Evolutionary conservation across 2,113 vertebrate genomes (phyloP).

Genomic region (Phylloscopus whistleri): DNA sequence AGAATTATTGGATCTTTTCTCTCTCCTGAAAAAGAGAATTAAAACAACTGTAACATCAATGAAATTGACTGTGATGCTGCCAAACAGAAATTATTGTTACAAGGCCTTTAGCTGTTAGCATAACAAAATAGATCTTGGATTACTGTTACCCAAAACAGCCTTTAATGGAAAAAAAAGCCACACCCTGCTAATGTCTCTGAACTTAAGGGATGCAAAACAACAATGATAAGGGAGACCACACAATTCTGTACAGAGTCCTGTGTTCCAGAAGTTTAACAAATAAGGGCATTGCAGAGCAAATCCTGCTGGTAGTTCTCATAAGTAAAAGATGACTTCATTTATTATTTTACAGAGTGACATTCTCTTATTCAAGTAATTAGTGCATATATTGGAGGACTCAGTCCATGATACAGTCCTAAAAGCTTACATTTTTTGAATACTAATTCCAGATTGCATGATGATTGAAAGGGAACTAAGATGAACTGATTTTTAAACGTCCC

Average conservation of each 20-base stretch:
- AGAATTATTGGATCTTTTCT: slow-evolving; percentile 45
- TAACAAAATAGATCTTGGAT: slow-evolving; percentile 29
- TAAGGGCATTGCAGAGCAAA: slow-evolving; percentile 24
- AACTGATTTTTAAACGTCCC: background rate
- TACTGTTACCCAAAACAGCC: slow-evolving; percentile 25
- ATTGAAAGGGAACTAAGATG: background rate
- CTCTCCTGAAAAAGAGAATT: slow-evolving; percentile 39
- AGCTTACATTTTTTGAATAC: slow-evolving; percentile 10
- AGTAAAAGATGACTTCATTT: slow-evolving; percentile 49
- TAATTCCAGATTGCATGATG: background rate
- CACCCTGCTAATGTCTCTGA: slow-evolving; percentile 49
- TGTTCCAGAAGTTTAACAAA: slow-evolving; percentile 34
- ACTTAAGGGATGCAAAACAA: slow-evolving; percentile 37
- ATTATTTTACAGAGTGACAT: slow-evolving; percentile 53
- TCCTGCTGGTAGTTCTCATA: slow-evolving; percentile 37
- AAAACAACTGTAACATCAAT: slow-evolving; percentile 39
- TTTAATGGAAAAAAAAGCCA: slow-evolving; percentile 58
- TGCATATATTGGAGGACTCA: background rate
- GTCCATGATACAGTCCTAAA: background rate
- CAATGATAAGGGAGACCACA: slow-evolving; percentile 56
- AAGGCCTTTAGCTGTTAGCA: slow-evolving; percentile 55
- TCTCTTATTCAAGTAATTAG: slow-evolving; percentile 36
- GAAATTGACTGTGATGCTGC: slow-evolving; percentile 57
- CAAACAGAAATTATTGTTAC: slow-evolving; percentile 57
- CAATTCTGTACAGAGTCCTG: background rate